Evolutionary conservation across 1,140 invertebrate species (phyloP), one percentile per base, ranked within the genome.

Genomic region (Heliconius hewitsoni): DNA sequence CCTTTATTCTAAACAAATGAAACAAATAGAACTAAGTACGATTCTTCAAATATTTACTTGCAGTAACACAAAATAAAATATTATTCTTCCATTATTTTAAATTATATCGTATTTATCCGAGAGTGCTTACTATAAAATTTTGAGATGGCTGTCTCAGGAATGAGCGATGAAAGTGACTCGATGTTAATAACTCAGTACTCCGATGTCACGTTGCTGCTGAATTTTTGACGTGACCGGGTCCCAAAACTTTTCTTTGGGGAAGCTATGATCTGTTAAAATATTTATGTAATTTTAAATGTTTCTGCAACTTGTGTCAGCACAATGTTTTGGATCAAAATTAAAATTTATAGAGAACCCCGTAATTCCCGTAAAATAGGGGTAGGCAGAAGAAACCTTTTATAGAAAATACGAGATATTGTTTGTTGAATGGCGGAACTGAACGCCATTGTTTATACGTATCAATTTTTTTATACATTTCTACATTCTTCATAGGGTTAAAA

Each of bases 131-230:
- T 30, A 57, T 57, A 66, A 66, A 66, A 66, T 66, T 66, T 66
- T 30, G 23, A 66, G 72, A 19, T 46, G 19, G 27, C 39, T 23
- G 34, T 46, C 72, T 46, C 72, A 46, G 9, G 23, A 50, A 50
- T 73, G 46, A 46, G 72, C 72, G 72, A 76, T 74, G 82, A 84
- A 85, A 88, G 86, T 88, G 84, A 83, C 86, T 88, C 78, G 84
- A 86, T 87, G 86, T 86, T 90, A 90, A 90, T 89, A 88, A 87
- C 80, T 84, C 82, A 83, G 77, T 83, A 83, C 81, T 84, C 82
- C 79, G 81, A 84, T 86, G 88, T 88, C 86, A 89, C 85, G 86
- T 85, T 82, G 82, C 82, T 81, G 79, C 80, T 90, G 87, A 90
- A 90, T 90, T 86, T 90, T 89, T 90, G 86, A 90, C 87, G 80